Evolutionary conservation across 2,113 vertebrate genomes (phyloP).

Genomic region (Tretioscincus oriximinensis): DNA sequence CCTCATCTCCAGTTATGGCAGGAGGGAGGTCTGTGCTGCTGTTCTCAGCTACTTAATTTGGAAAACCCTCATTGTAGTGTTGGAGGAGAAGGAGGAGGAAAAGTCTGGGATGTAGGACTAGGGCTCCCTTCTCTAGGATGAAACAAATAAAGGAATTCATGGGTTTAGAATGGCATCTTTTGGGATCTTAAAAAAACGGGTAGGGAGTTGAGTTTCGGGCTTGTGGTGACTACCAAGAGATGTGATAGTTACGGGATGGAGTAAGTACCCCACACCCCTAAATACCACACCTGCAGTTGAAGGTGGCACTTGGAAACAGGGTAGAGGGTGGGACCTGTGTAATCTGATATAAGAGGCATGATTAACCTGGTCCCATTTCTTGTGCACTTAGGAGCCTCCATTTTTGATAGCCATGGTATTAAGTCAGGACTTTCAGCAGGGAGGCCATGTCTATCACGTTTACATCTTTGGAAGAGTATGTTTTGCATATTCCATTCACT

Average conservation of each 20-base stretch:
- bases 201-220: background rate
- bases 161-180: background rate
- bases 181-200: background rate
- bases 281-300: background rate
- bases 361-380: background rate
- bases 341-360: background rate
- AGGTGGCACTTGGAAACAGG: background rate
- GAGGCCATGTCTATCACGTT: background rate
- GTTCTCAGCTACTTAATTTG: slow-evolving; percentile 2
- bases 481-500: background rate
- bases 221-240: background rate
- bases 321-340: background rate
- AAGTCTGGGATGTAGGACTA: background rate
- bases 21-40: slow-evolving; percentile 11
- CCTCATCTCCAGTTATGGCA: slow-evolving; percentile 7
- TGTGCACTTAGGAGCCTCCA: background rate
- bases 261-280: background rate
- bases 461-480: background rate
- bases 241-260: background rate
- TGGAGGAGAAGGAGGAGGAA: too few relatives aligned
- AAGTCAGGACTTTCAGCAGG: background rate
- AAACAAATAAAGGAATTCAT: background rate
- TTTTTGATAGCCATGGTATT: background rate
- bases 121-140: background rate
- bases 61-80: background rate